A percentile compares a stretch with the other conserved stretches of the same genome.
These are phyloP conservation scores for Papilio xuthus DNA, from an alignment of 1,140 invertebrate genomes.

Conservation along the genomic window DNA sequence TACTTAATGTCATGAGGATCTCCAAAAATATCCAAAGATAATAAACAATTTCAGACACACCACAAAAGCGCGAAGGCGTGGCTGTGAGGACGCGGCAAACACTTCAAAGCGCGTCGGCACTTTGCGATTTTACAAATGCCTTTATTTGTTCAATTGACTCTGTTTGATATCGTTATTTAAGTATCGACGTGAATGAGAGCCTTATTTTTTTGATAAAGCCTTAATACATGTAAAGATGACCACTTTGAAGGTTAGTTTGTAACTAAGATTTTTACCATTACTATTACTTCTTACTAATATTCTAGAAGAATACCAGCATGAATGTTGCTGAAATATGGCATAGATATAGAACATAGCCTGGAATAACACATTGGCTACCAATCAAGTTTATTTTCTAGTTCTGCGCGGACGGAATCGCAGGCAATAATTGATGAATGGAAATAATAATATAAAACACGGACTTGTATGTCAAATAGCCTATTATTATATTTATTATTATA, in stretches of 20 bases:
- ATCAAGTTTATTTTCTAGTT: no score
- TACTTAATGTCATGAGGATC: background rate
- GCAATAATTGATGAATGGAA: no score
- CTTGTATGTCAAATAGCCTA: no score
- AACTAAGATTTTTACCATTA: background rate
- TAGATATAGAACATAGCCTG: no score
- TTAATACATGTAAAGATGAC: background rate
- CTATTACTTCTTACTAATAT: no score
- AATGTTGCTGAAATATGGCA: no score
- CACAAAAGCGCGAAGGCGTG: conserved; percentile 18
- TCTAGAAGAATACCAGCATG: no score
- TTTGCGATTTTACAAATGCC: conserved; percentile 31
- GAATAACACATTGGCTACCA: no score
- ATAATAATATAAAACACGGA: no score
- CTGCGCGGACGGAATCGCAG: no score
- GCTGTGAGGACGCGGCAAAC: conserved; percentile 1
- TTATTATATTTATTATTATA: background rate
- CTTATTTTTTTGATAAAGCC: background rate
- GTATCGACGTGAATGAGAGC: conserved; percentile 22
- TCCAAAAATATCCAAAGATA: conserved; percentile 22
- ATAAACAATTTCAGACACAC: conserved; percentile 29
- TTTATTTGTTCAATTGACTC: conserved; percentile 32
- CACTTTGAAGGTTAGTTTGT: background rate
- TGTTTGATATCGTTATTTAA: conserved; percentile 31
- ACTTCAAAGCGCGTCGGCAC: conserved; percentile 38